Base-by-base conservation (phyloP, 1,140 invertebrate genomes). In the Drosophila chauvacae region DNA sequence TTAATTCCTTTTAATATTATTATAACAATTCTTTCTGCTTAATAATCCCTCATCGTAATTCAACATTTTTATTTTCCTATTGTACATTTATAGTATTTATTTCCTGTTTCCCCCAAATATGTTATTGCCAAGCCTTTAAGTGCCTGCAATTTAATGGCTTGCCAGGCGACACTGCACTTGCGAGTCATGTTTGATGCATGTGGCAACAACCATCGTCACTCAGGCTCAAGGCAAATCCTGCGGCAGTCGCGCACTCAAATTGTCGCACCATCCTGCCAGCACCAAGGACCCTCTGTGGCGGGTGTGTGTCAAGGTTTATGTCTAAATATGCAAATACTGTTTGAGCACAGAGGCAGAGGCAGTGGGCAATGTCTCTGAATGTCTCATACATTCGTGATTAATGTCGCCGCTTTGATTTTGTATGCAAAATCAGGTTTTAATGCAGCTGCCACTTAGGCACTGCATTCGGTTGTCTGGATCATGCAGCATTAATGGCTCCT, bases 161-260 rank as follows among this genome's bases (percentile, higher is more conserved):
- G 71, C 58, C 74, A 51, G 53, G 66, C 56, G 28, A 51, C 35
- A 39, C 14, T 73, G 68, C 59, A 80, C 57, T 78, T 62, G 64
- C 58, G 70, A 73, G 53, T 75, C 63, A 80, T 80, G 71, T 81
- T 76, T 65, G 78, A 80, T 80, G 78, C 78, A 81, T 81, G 78
- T 60, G 71, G 71, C 80, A 80, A 65, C 80, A 80, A 44, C 44
- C 64, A 47, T 51, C 65, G 45, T 59, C 72, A 77, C 57, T 61
- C 56, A 65, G 71, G 35, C 44, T 47, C 41, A 47, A 53, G 45
- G 56, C 41, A 51, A 65, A 65, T 65, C 63, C 59, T 76, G 78
- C 53, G 71, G 58, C 78, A 76, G 71, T n/a, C 59, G 77, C 78
- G 58, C 78, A 75, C 78, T 80, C 59, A 80, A 80, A 80, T 80